Evolutionary conservation across 1,140 invertebrate species (phyloP).

Genomic region (Hetaerina americana): DNA sequence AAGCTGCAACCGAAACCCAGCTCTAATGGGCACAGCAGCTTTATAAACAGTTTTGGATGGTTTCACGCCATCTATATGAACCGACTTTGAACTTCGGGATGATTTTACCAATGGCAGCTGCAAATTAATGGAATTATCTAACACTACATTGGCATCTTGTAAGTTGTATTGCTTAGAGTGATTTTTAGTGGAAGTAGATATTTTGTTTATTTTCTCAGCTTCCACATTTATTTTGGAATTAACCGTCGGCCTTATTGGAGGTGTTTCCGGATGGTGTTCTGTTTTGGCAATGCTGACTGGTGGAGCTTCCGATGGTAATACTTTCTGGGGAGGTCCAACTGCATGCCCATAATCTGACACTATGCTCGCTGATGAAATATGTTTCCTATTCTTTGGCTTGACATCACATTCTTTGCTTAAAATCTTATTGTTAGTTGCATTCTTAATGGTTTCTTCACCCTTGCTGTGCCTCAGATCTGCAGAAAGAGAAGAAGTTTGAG

Average conservation of each 20-base stretch:
- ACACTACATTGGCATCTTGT: too few relatives aligned
- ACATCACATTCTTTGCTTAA: not conserved
- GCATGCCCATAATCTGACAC: not conserved
- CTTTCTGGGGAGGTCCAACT: not conserved
- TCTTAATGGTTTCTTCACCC: not conserved
- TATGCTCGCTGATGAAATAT: not conserved
- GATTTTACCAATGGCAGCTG: not conserved
- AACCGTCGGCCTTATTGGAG: not conserved
- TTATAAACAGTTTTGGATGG: not conserved
- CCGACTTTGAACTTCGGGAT: not conserved
- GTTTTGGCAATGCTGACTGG: not conserved
- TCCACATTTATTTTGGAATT: not conserved
- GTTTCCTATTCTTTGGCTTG: not conserved
- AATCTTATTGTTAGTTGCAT: not conserved
- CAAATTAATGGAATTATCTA: not conserved
- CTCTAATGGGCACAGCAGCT: not conserved
- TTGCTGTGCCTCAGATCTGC: not conserved
- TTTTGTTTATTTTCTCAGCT: not conserved
- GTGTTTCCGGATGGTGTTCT: not conserved
- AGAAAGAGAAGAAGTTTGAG: not conserved
- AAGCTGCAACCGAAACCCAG: not conserved
- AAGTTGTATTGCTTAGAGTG: not conserved
- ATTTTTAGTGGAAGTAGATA: not conserved
- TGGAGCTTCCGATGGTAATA: not conserved
- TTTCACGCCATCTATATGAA: not conserved